Percentiles rank a stretch among this genome's conserved stretches.
Conservation (phyloP, 1,140 invertebrate genomes). For the Euura saliciscinereae region DNA sequence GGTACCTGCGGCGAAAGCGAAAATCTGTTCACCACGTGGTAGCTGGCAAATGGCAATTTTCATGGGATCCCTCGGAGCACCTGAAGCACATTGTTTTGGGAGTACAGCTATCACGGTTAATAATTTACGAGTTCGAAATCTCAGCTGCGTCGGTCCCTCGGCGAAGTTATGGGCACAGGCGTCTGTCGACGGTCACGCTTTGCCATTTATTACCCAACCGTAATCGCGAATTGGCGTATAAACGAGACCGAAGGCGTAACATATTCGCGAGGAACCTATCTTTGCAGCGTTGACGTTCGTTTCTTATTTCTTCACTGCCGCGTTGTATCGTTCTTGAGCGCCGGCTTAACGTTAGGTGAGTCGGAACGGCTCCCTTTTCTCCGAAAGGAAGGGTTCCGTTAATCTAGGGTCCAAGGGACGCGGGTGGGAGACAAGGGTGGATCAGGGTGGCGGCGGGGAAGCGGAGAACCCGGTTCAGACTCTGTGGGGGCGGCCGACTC, state of each 20-base stretch:
- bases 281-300: no score
- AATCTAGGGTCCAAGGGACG: conserved; percentile 51
- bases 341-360: conserved; percentile 51
- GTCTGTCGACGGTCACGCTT: no score
- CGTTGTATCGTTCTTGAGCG: background rate
- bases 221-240: no score
- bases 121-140: background rate
- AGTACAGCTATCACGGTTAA: background rate
- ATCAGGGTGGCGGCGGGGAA: conserved; percentile 11
- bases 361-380: conserved; percentile 46
- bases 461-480: conserved; percentile 25
- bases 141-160: background rate
- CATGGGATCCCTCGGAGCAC: background rate
- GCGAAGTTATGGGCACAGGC: no score
- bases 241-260: no score
- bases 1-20: background rate
- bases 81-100: background rate
- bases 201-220: no score
- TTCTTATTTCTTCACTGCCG: background rate
- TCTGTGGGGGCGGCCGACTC: conserved; percentile 17
- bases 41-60: background rate
- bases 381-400: conserved; percentile 54
- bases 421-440: conserved; percentile 16
- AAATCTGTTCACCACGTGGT: background rate
- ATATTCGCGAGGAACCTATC: no score